A percentile compares a stretch with the other conserved stretches of the same genome.
phyloP scores from a whole-genome alignment of 2,888 invertebrate genomes.

The Xestobium rufovillosum region DNA sequence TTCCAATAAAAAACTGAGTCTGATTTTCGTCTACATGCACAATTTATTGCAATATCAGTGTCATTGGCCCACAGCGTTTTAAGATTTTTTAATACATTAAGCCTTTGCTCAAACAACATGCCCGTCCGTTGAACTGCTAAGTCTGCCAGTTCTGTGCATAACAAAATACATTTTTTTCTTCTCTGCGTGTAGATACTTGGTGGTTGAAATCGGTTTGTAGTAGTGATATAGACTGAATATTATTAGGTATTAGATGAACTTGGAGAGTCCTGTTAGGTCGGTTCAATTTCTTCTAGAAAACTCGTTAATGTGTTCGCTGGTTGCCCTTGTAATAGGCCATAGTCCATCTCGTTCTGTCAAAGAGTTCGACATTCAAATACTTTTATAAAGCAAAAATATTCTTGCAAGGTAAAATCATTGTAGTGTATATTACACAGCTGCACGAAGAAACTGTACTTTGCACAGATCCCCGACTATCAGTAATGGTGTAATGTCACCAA shows the following conservation, averaged over 20 bases:
- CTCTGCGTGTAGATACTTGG: constrained; percentile 3
- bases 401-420: too few species aligned
- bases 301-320: constrained; percentile 1
- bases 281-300: constrained; percentile 1
- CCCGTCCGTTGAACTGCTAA: constrained; percentile 1
- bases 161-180: constrained; percentile 1
- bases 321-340: constrained; percentile 1
- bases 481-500: too few species aligned
- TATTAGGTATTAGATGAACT: too few species aligned
- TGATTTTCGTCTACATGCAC: constrained; percentile 1
- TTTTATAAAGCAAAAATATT: too few species aligned
- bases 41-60: not conserved
- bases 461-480: too few species aligned
- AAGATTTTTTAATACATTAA: constrained; percentile 2
- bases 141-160: constrained; percentile 3
- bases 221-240: constrained; percentile 1
- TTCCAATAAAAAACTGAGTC: not conserved
- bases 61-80: constrained; percentile 3
- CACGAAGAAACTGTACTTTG: too few species aligned
- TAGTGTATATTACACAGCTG: too few species aligned
- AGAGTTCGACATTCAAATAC: too few species aligned
- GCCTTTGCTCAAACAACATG: constrained; percentile 1
- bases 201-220: not conserved
- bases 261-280: too few species aligned
- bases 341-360: constrained; percentile 1